phyloP scores from a whole-genome alignment of 1,140 invertebrate species.

The Achroia grisella region DNA sequence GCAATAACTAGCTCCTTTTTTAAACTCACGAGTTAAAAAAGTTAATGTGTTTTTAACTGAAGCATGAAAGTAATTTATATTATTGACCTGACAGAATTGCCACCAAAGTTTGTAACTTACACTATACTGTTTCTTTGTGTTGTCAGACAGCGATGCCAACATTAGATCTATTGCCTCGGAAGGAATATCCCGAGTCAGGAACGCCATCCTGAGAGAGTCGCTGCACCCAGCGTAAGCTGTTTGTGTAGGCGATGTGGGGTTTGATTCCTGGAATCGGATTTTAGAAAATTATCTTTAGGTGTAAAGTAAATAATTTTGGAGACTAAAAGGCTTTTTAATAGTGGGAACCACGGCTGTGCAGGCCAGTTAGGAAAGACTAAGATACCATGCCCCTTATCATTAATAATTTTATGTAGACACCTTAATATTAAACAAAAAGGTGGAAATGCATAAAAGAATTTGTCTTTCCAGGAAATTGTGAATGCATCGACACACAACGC shows the following conservation, averaged over 20 bases:
- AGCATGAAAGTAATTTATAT: slow-evolving; percentile 5
- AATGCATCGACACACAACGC: slow-evolving; percentile 16
- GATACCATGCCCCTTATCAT: too few relatives aligned
- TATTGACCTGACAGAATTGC: slow-evolving; percentile 25
- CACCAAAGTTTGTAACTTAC: slow-evolving; percentile 30
- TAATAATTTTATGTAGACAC: slow-evolving; percentile 10
- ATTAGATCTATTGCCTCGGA: slow-evolving; percentile 16
- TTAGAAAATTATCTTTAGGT: slow-evolving; percentile 11
- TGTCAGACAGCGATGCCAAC: slow-evolving; percentile 26
- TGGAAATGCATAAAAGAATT: slow-evolving; percentile 22
- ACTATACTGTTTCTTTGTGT: slow-evolving; percentile 35
- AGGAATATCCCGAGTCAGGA: slow-evolving; percentile 5
- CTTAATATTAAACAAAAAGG: slow-evolving; percentile 19
- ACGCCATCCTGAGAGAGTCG: slow-evolving; percentile 24
- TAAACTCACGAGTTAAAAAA: neutral
- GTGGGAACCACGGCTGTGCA: slow-evolving; percentile 27
- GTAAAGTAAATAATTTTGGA: slow-evolving; percentile 16
- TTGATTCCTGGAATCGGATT: slow-evolving; percentile 15
- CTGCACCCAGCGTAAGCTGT: slow-evolving; percentile 21
- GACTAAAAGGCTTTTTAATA: slow-evolving; percentile 14
- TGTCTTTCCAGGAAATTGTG: slow-evolving; percentile 13
- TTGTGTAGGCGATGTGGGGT: slow-evolving; percentile 8
- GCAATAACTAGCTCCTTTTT: neutral
- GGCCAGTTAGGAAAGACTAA: slow-evolving; percentile 13
- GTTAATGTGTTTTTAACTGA: neutral